These are phyloP conservation scores for Fregetta grallaria DNA, from an alignment of 2,113 vertebrate species.

Conservation along the genomic window DNA sequence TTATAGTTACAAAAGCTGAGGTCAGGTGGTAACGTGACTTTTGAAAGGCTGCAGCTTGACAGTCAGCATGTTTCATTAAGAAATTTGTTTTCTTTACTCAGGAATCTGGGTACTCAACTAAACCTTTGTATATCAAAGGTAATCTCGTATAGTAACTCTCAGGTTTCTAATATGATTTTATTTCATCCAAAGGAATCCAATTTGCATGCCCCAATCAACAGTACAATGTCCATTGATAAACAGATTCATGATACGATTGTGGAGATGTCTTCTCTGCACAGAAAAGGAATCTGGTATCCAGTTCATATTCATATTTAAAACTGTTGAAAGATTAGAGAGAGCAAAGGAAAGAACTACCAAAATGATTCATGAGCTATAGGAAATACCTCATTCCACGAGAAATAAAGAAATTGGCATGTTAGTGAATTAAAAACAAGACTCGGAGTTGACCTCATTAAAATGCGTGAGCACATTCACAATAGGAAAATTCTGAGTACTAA, in stretches of 20 bases:
- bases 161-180: neutral
- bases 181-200: neutral
- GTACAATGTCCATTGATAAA: neutral
- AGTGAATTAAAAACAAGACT: slow-evolving; percentile 41
- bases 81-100: neutral
- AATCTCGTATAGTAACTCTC: neutral
- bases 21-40: neutral
- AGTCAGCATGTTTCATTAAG: neutral
- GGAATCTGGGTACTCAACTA: neutral
- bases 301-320: neutral
- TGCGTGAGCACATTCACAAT: neutral
- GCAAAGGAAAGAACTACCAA: neutral
- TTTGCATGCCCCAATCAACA: neutral
- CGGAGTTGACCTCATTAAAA: slow-evolving; percentile 29
- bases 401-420: neutral
- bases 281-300: neutral
- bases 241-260: neutral
- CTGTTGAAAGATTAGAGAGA: neutral
- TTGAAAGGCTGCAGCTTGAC: neutral
- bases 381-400: slow-evolving; percentile 7
- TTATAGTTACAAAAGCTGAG: neutral
- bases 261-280: neutral
- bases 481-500: neutral
- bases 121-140: neutral
- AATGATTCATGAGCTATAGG: slow-evolving; percentile 4